These are phyloP conservation scores for Anniella stebbinsi DNA, from an alignment of 2,797 vertebrate species.

Conservation along the genomic window DNA sequence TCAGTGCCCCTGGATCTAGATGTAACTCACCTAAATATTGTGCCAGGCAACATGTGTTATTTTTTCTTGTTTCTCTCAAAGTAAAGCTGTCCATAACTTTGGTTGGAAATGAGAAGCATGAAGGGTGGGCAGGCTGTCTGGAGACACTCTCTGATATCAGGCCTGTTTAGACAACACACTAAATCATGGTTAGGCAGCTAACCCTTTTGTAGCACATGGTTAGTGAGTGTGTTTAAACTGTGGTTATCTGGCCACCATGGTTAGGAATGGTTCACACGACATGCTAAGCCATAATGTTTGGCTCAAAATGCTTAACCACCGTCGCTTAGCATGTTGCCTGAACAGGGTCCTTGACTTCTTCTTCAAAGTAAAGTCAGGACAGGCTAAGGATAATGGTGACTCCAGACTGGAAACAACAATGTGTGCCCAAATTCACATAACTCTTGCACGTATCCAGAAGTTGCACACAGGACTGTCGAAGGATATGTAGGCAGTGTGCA, in stretches of 20 bases:
- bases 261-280: no score
- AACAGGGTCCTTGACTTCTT: background rate
- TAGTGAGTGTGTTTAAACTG: no score
- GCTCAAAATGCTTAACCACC: no score
- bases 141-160: background rate
- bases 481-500: background rate
- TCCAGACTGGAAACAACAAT: background rate
- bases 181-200: no score
- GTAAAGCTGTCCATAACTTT: slow-evolving; percentile 1
- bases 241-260: no score
- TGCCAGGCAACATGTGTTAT: background rate
- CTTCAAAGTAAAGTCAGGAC: background rate
- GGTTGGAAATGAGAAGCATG: background rate
- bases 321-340: no score
- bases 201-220: no score
- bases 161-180: no score
- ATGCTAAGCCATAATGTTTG: no score
- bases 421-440: background rate
- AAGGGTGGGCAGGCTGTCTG: background rate
- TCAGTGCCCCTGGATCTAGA: background rate
- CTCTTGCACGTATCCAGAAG: background rate
- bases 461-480: background rate
- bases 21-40: background rate
- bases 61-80: background rate
- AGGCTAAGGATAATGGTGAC: background rate